Evolutionary conservation across 2,888 invertebrate species (phyloP), one percentile per base, ranked within the genome.

Genomic region (Brassicogethes aeneus): DNA sequence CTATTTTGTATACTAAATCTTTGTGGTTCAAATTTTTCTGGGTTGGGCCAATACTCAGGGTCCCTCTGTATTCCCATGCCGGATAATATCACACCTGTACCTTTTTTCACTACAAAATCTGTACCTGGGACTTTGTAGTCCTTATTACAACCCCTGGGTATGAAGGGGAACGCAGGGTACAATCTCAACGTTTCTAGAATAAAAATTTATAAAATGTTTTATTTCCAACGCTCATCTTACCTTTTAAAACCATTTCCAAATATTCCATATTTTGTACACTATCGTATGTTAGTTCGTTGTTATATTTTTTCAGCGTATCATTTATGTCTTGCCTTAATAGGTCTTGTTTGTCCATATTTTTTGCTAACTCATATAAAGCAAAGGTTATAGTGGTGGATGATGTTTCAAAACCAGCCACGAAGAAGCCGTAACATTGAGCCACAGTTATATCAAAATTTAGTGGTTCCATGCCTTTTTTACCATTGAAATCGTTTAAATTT

Each of bases 391-490:
- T 40, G 1, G 46, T 46, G 5, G 50, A 50, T 8, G 50, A 50
- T 1, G 50, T 50, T 40, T 48, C 50, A 23, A 44, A 50, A 13
- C 50, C 50, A 14, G 47, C 50, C 16, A 64, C 2, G 40, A 71
- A 72, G 49, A 79, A 75, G 0, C 72, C 52, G 23, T 73, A 65
- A 2, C 73, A 70, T 43, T 78, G 75, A 0, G 75, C 68, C 0
- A 70, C 66, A 3, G 76, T 43, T 23, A 74, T 50, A 2, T 70
- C 65, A 5, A 72, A 53, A 1, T 67, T 60, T 0, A 75, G 53
- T 2, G 62, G 16, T 14, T 31, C 34, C 47, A 52, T 51, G 3
- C 32, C 34, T 1, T 44, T 46, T 36, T 48, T 45, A 15, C 53
- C 54, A 12, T 34, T 44, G 32, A 44, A 49, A 38, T 52, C 47